These are phyloP conservation scores for Hydrotaea cyrtoneurina DNA, from an alignment of 2,888 invertebrate species.

Conservation along the genomic window DNA sequence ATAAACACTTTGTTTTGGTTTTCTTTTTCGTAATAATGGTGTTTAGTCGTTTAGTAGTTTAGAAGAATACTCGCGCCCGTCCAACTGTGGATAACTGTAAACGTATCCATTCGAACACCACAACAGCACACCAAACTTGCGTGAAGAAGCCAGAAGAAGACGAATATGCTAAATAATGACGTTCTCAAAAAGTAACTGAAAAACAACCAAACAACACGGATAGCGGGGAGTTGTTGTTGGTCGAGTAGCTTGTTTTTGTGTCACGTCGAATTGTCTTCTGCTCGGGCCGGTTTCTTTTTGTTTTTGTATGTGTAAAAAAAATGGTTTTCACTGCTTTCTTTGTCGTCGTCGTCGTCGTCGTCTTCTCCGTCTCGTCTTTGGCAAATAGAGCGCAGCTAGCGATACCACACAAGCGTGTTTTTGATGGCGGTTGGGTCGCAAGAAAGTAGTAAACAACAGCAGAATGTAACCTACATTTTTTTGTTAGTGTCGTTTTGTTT, in stretches of 20 bases:
- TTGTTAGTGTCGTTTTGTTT: not conserved
- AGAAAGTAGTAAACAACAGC: not conserved
- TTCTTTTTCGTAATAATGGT: constrained; percentile 8
- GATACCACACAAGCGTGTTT: not conserved
- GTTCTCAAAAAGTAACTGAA: not conserved
- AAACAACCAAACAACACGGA: not conserved
- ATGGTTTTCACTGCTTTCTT: not conserved
- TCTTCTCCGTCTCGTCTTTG: not conserved
- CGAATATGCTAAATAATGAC: not conserved
- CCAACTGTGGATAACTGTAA: not conserved
- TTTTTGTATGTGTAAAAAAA: too few relatives aligned
- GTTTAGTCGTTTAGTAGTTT: not conserved
- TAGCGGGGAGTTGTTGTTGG: not conserved
- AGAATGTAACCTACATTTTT: not conserved
- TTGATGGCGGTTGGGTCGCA: not conserved
- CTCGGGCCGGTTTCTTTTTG: not conserved
- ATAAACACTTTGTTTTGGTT: not conserved
- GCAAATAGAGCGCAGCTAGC: not conserved
- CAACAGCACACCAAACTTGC: not conserved
- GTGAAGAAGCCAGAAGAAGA: too few relatives aligned
- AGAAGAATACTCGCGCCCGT: not conserved
- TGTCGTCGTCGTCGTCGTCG: not conserved
- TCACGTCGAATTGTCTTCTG: not conserved
- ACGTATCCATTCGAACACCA: not conserved
- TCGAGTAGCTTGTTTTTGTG: not conserved